Base-by-base conservation (phyloP, 2,113 vertebrate genomes). In the Mormyrus iriodes region DNA sequence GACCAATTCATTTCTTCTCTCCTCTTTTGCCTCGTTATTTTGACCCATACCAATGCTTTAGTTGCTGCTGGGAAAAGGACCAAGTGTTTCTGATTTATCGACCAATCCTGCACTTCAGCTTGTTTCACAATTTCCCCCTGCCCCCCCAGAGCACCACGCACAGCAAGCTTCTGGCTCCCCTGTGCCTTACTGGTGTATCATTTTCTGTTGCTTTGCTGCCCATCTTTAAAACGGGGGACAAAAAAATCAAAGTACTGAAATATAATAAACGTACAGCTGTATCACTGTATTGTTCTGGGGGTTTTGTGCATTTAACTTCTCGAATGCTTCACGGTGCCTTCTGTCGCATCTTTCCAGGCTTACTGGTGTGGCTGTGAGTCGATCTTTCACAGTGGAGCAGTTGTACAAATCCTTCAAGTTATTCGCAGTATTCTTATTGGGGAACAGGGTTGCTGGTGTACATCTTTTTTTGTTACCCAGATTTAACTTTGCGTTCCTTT, bases 241-340 rank as follows among this genome's bases (percentile, higher is more conserved):
- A 93, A 95, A 95, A 86, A 89, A 84, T 15, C 58, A 85, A 87
- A 89, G 35, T 48, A 55, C 73, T 39, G 93, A 92, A 91, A 93
- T 90, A 89, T 90, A 96, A 96, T 96, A 96, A 92, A 96, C 98
- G 96, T 97, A 97, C 97, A 97, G 97, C 96, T 94, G 95, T 96
- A 94, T 93, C 94, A 96, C 97, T 96, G 97, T 96, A 97, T 96
- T 97, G 96, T 97, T 94, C 91, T 90, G 91, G 35, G 55, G 35
- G 0, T 15, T 87, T 90, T 89, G 92, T 93, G 93, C 79, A 90
- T 91, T 91, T 86, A 27, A 94, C 92, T 95, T 94, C 90, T 93
- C 90, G 94, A 94, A 96, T 96, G 97, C 97, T 98, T 98, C 97
- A 98, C 96, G 97, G 97, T 98, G 97, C 97, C 97, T 99, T 98